Evolutionary conservation across 2,797 vertebrate species (phyloP).

Genomic region (Syngnathus acus): DNA sequence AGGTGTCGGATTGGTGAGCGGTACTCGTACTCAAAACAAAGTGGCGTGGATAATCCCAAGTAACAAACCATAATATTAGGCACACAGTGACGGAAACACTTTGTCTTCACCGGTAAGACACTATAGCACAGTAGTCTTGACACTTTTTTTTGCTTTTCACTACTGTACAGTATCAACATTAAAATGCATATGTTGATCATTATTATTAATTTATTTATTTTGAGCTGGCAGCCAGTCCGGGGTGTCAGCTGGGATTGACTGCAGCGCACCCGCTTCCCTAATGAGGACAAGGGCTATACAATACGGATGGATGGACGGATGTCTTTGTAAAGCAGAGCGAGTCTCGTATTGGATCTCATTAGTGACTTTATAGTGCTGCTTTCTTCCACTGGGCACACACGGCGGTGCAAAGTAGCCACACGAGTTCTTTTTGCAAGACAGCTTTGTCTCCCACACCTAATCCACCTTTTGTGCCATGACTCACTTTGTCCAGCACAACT

Average conservation of each 20-base stretch:
- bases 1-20: too few species aligned
- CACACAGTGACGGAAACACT: background rate
- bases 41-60: too few species aligned
- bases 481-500: background rate
- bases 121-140: too few species aligned
- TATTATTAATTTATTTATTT: background rate
- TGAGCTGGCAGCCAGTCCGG: background rate
- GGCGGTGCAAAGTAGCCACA: background rate
- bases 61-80: background rate
- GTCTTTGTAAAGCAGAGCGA: background rate
- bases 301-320: background rate
- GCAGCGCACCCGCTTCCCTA: background rate
- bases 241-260: background rate
- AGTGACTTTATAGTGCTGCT: background rate
- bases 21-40: too few species aligned
- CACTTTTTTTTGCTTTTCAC: too few species aligned
- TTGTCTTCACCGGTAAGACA: too few species aligned
- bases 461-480: conserved; percentile 12
- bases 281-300: background rate
- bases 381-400: background rate
- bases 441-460: conserved; percentile 10
- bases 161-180: too few species aligned
- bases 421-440: conserved; percentile 11
- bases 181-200: background rate
- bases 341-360: conserved; percentile 4